A percentile compares a stretch with the other conserved stretches of the same genome.
Evolutionary conservation across 2,113 vertebrate genomes (phyloP).

Genomic region (Sylvia atricapilla): DNA sequence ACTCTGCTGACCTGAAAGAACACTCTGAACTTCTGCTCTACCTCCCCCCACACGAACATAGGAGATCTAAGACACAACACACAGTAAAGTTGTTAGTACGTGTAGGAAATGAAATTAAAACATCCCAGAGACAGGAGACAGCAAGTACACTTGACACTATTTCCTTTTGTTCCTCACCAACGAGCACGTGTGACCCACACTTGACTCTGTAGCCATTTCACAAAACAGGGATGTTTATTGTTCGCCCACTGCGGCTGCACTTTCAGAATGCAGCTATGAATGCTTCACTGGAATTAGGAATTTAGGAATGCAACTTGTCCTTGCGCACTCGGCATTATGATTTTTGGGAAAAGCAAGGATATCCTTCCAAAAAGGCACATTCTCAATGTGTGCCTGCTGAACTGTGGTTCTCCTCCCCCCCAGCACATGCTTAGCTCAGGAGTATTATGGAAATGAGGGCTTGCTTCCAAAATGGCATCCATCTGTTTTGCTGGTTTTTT

Average conservation of each 20-base stretch:
- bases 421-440: not conserved
- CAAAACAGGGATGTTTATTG: not conserved
- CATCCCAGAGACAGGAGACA: not conserved
- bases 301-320: not conserved
- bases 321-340: not conserved
- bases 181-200: fast-evolving
- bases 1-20: not conserved
- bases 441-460: not conserved
- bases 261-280: not conserved
- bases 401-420: not conserved
- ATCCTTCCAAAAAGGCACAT: not conserved
- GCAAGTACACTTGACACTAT: no score
- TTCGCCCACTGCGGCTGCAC: not conserved
- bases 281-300: not conserved
- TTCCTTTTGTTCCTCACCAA: not conserved
- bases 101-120: not conserved
- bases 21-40: not conserved
- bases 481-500: not conserved
- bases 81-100: fast-evolving
- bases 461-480: slow-evolving; percentile 28
- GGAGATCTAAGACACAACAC: fast-evolving
- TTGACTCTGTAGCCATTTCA: not conserved
- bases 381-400: not conserved
- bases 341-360: not conserved
- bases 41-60: fast-evolving